Conservation (phyloP, 1,140 invertebrate species). For the Zaprionus capensis region DNA sequence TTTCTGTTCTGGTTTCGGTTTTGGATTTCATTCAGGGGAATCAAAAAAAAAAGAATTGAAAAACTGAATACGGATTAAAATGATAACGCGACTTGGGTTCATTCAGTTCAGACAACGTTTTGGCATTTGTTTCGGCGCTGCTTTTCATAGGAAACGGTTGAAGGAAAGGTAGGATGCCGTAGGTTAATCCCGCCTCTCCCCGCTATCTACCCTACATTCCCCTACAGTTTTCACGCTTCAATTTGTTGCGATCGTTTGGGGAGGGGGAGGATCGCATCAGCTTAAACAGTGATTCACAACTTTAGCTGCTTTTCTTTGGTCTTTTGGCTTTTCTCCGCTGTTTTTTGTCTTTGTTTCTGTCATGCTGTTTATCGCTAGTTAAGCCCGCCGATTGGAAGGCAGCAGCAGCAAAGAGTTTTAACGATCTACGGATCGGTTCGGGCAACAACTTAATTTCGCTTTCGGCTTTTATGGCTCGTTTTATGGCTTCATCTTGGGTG, state of each 20-base stretch:
- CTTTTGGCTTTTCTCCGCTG: too few relatives aligned
- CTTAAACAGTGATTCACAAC: slow-evolving; percentile 13
- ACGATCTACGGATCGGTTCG: slow-evolving; percentile 45
- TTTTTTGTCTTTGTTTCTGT: slow-evolving; percentile 9
- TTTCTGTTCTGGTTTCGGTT: slow-evolving; percentile 47
- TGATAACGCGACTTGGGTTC: slow-evolving; percentile 73
- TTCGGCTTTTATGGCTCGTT: slow-evolving; percentile 28
- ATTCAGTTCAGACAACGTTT: slow-evolving; percentile 19
- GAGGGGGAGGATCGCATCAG: neutral
- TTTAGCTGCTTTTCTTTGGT: slow-evolving; percentile 9
- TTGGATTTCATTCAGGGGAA: slow-evolving; percentile 81
- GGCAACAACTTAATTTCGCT: slow-evolving; percentile 46
- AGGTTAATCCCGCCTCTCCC: neutral
- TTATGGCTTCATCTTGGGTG: slow-evolving; percentile 52
- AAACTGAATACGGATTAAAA: slow-evolving; percentile 65
- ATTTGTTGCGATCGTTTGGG: slow-evolving; percentile 3
- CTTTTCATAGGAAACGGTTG: slow-evolving; percentile 30
- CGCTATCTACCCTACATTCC: neutral
- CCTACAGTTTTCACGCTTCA: slow-evolving; percentile 12
- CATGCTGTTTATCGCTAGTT: slow-evolving; percentile 35
- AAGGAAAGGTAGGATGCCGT: neutral
- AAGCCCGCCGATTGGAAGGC: neutral
- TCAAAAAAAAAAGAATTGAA: slow-evolving; percentile 16
- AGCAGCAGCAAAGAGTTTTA: slow-evolving; percentile 13
- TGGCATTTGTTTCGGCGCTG: slow-evolving; percentile 38